Evolutionary conservation across 2,888 invertebrate species (phyloP).

Genomic region (Synanthedon vespiformis): DNA sequence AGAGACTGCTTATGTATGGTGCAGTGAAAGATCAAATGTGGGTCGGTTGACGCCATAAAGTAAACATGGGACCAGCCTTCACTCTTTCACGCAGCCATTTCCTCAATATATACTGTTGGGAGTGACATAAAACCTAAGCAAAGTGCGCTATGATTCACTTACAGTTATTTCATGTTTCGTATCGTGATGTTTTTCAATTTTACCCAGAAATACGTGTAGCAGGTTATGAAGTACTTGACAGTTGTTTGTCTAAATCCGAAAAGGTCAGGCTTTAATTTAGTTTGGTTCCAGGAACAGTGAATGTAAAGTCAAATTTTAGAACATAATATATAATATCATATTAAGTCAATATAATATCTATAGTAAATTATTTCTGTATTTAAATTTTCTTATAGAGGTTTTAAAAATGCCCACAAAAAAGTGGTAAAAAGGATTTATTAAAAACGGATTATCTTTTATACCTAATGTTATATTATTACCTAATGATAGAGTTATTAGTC

Average conservation of each 20-base stretch:
- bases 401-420: too few relatives aligned
- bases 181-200: background rate
- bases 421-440: too few relatives aligned
- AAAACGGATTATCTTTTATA: too few relatives aligned
- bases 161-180: background rate
- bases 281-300: background rate
- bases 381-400: too few relatives aligned
- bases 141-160: background rate
- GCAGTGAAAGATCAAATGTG: background rate
- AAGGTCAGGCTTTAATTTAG: background rate
- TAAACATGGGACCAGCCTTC: constrained; percentile 20
- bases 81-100: constrained; percentile 17
- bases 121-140: background rate
- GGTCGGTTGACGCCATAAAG: constrained; percentile 14
- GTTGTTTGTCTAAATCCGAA: background rate
- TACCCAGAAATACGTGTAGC: background rate
- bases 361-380: too few relatives aligned
- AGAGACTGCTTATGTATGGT: background rate
- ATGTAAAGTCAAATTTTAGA: too few relatives aligned
- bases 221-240: background rate
- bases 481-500: too few relatives aligned
- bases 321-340: too few relatives aligned
- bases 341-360: too few relatives aligned
- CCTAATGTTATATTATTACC: too few relatives aligned
- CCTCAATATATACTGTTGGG: constrained; percentile 3